Conservation (phyloP, 1,140 invertebrate genomes). For the Adelges cooleyi region DNA sequence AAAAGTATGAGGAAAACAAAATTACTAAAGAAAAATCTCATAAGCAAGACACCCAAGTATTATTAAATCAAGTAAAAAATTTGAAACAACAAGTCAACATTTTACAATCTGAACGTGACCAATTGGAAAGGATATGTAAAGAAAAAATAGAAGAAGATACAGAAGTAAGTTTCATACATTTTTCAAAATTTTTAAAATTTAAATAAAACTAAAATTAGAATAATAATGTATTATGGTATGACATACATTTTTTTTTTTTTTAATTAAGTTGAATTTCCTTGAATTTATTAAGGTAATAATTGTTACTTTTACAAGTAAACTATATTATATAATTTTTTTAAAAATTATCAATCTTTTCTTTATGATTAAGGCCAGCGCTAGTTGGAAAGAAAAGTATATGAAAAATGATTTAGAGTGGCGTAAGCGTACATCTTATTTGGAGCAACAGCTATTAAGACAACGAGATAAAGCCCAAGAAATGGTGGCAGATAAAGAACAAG, state of each 20-base stretch:
- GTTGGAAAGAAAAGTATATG: slow-evolving; percentile 46
- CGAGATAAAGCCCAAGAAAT: slow-evolving; percentile 62
- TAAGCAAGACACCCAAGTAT: neutral
- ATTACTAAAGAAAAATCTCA: neutral
- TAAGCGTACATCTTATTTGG: slow-evolving; percentile 48
- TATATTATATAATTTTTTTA: no score
- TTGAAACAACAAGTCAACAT: slow-evolving; percentile 4
- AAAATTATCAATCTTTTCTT: no score
- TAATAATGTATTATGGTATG: no score
- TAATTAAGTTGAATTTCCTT: no score
- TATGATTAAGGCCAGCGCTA: slow-evolving; percentile 45
- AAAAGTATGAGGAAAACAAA: neutral
- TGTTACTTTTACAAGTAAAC: no score
- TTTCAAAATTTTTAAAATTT: no score
- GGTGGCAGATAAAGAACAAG: slow-evolving; percentile 67
- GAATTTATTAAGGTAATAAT: no score
- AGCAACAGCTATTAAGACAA: slow-evolving; percentile 63
- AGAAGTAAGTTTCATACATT: neutral
- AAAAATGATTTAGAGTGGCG: slow-evolving; percentile 46
- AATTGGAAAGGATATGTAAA: slow-evolving; percentile 3
- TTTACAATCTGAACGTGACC: slow-evolving; percentile 8
- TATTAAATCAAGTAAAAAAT: slow-evolving; percentile 7
- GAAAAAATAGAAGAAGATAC: slow-evolving; percentile 20
- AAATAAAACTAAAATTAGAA: no score
- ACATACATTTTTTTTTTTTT: no score